These are phyloP conservation scores for Lasaia peninsularis DNA, from an alignment of 1,140 invertebrate species.

Conservation along the genomic window DNA sequence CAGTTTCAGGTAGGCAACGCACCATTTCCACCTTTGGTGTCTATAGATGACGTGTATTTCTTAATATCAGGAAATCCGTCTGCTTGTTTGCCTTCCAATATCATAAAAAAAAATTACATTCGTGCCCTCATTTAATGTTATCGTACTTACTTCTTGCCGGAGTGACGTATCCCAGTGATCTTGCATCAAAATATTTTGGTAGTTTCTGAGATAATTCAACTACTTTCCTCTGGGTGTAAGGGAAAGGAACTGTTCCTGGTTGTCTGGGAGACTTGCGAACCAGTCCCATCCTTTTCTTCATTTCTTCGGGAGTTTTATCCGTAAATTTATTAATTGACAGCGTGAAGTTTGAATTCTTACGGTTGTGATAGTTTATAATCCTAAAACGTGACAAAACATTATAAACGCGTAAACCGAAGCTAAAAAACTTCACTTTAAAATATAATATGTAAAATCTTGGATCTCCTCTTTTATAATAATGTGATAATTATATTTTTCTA, in stretches of 20 bases:
- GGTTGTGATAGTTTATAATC: slow-evolving; percentile 32
- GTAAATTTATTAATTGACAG: slow-evolving; percentile 50
- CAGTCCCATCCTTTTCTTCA: slow-evolving; percentile 42
- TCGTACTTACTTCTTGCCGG: slow-evolving; percentile 88
- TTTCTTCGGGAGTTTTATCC: slow-evolving; percentile 50
- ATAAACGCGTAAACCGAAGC: too few species aligned
- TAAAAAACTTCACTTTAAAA: too few species aligned
- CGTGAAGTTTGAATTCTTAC: slow-evolving; percentile 42
- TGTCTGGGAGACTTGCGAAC: slow-evolving; percentile 28
- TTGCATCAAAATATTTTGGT: slow-evolving; percentile 90
- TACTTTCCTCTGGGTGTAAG: slow-evolving; percentile 69
- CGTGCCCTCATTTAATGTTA: too few species aligned
- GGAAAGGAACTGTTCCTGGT: slow-evolving; percentile 83
- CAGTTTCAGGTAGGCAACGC: too few species aligned
- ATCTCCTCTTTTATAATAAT: too few species aligned
- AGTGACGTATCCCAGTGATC: slow-evolving; percentile 91
- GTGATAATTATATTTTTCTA: too few species aligned
- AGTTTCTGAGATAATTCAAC: slow-evolving; percentile 54
- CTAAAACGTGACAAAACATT: slow-evolving; percentile 23
- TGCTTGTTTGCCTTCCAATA: too few species aligned
- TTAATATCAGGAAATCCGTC: too few species aligned
- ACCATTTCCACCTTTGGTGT: too few species aligned
- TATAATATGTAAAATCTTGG: too few species aligned
- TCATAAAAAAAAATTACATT: neutral
- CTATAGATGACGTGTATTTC: too few species aligned